Base-by-base conservation (phyloP, 1,140 invertebrate genomes). In the Phortica variegata region DNA sequence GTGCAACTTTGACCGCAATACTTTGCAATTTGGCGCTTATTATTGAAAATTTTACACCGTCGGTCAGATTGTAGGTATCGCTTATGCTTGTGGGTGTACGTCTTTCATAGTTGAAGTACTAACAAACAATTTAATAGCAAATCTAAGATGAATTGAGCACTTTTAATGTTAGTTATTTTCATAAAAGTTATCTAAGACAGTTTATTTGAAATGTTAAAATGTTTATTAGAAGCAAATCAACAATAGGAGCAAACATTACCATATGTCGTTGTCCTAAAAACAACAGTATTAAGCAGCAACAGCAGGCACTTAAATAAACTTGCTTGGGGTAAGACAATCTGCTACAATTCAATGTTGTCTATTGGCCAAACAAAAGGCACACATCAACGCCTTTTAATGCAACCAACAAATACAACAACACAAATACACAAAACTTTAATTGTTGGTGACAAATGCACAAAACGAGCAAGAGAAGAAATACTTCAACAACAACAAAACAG, bases 401-500 rank as follows among this genome's bases (percentile, higher is more conserved):
- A 17, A 38, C 3, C 33, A 15, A 31, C n/a, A 6, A 34, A 10
- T 38, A 56, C 42, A 42, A 45, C 52, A 49, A 58, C 48, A 55
- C 55, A 33, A 49, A 34, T 34, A 8, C 13, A 4, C 32, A 34
- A n/a, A 34, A 34, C 32, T 34, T 46, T 71, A 71, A 71, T 71
- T 71, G 66, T 46, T 58, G 62, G 57, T 71, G 66, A 71, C 66
- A 71, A 61, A 54, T 46, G 36, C 33, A 49, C 48, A 38, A 43
- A n/a, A 38, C 26, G 19, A 18, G 26, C 17, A 40, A 36, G 52
- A 52, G 52, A 52, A 38, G 40, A 48, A 18, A 53, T 39, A 33
- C 19, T 26, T 23, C 36, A 34, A 49, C 43, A 44, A 40, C 33
- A 44, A 52, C 19, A 46, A 37, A n/a, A 31, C 12, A 31, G 16